Evolutionary conservation across 1,140 invertebrate genomes (phyloP).

Genomic region (Plutomurus gul): DNA sequence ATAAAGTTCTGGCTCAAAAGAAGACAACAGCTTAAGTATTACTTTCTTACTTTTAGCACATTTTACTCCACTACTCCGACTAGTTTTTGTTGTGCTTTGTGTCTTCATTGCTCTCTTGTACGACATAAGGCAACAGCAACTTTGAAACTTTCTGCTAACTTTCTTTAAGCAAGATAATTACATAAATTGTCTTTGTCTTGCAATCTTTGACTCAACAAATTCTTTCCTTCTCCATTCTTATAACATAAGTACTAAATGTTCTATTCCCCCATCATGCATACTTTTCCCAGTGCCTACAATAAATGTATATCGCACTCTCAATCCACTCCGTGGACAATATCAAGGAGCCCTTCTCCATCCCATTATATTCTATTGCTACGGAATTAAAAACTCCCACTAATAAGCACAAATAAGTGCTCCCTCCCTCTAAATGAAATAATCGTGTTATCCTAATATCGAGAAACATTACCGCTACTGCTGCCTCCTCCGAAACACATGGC

Average conservation of each 20-base stretch:
- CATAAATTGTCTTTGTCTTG: slow-evolving; percentile 29
- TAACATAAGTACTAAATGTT: neutral
- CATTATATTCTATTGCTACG: too few species aligned
- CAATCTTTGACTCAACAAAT: slow-evolving; percentile 29
- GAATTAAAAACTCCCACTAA: too few species aligned
- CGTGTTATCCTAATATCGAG: too few species aligned
- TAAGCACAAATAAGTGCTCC: too few species aligned
- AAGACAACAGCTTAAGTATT: slow-evolving; percentile 24
- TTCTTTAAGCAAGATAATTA: slow-evolving; percentile 22
- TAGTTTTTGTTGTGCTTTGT: slow-evolving; percentile 11
- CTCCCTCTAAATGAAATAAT: too few species aligned
- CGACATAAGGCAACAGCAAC: slow-evolving; percentile 25
- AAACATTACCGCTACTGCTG: too few species aligned
- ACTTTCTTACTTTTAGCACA: slow-evolving; percentile 4
- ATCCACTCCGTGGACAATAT: too few species aligned
- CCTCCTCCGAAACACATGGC: too few species aligned
- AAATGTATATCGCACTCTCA: neutral
- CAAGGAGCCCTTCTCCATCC: too few species aligned
- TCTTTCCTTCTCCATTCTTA: slow-evolving; percentile 16
- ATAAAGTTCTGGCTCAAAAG: slow-evolving; percentile 17
- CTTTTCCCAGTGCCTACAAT: neutral
- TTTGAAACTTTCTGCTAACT: slow-evolving; percentile 20
- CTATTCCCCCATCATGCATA: neutral
- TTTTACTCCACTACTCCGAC: neutral
- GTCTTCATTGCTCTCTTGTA: slow-evolving; percentile 17